These are phyloP conservation scores for Diplolepis rosae DNA, from an alignment of 2,888 invertebrate species.

Conservation along the genomic window DNA sequence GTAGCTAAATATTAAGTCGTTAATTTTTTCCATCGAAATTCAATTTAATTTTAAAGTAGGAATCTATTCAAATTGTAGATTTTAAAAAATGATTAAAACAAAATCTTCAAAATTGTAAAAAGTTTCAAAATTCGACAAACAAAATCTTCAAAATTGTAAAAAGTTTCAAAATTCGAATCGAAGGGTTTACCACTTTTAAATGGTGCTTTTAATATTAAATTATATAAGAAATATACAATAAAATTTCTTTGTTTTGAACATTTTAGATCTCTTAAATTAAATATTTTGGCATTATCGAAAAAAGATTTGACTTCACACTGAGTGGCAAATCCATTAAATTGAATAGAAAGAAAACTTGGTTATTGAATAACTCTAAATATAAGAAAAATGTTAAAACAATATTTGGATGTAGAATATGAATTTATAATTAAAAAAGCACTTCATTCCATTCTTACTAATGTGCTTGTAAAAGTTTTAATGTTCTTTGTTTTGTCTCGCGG, in stretches of 20 bases:
- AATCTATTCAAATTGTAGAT: slow-evolving; percentile 2
- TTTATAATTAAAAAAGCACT: background rate
- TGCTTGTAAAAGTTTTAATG: slow-evolving; percentile 9
- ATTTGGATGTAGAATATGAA: background rate
- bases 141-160: background rate
- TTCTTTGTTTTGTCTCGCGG: background rate
- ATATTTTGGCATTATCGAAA: too few relatives aligned
- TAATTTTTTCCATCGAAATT: background rate
- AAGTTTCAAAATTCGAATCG: background rate
- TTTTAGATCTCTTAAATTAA: too few relatives aligned
- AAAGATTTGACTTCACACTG: too few relatives aligned
- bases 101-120: background rate
- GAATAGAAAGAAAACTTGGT: background rate
- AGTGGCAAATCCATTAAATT: too few relatives aligned
- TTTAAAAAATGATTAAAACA: too few relatives aligned
- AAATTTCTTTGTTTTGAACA: too few relatives aligned
- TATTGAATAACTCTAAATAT: background rate
- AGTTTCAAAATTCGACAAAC: background rate
- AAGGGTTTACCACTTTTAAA: background rate
- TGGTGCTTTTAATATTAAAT: background rate
- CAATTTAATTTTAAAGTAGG: slow-evolving; percentile 10
- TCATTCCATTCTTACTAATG: slow-evolving; percentile 17
- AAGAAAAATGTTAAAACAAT: background rate
- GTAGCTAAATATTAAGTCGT: background rate
- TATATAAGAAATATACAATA: too few relatives aligned